Conservation (phyloP, 2,113 vertebrate species). For the Microcebus ravelobensis region DNA sequence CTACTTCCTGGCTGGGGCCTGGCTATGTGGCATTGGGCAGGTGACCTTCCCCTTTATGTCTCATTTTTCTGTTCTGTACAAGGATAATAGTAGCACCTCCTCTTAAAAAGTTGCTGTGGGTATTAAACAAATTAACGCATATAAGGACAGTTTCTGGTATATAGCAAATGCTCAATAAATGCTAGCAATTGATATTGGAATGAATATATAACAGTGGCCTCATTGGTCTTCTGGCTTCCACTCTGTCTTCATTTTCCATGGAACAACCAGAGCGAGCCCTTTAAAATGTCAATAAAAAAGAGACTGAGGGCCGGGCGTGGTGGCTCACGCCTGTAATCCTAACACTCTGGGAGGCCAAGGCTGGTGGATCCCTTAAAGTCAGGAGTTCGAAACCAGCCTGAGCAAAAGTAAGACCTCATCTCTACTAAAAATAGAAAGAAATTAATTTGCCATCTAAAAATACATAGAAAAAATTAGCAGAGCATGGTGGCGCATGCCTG, state of each 20-base stretch:
- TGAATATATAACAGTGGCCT: not conserved
- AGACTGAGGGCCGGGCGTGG: too few relatives aligned
- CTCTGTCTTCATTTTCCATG: not conserved
- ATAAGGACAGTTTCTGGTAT: not conserved
- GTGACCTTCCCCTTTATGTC: not conserved
- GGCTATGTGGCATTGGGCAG: not conserved
- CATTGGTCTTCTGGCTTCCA: not conserved
- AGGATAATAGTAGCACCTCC: not conserved
- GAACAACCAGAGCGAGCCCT: not conserved
- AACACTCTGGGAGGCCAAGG: too few relatives aligned
- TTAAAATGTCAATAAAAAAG: not conserved
- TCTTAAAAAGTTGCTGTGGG: not conserved
- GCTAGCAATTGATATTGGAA: not conserved
- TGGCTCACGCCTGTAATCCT: too few relatives aligned
- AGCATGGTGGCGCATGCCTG: too few relatives aligned
- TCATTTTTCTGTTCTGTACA: not conserved
- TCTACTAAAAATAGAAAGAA: too few relatives aligned
- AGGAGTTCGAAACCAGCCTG: too few relatives aligned
- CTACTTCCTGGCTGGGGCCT: not conserved
- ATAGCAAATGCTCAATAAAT: not conserved
- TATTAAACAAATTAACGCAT: not conserved
- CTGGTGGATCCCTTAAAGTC: rapidly evolving
- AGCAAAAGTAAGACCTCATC: too few relatives aligned
- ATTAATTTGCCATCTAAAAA: too few relatives aligned
- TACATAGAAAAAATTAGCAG: too few relatives aligned